These are phyloP conservation scores for Psococerastis gibbosa DNA, from an alignment of 2,888 invertebrate species.

Conservation along the genomic window DNA sequence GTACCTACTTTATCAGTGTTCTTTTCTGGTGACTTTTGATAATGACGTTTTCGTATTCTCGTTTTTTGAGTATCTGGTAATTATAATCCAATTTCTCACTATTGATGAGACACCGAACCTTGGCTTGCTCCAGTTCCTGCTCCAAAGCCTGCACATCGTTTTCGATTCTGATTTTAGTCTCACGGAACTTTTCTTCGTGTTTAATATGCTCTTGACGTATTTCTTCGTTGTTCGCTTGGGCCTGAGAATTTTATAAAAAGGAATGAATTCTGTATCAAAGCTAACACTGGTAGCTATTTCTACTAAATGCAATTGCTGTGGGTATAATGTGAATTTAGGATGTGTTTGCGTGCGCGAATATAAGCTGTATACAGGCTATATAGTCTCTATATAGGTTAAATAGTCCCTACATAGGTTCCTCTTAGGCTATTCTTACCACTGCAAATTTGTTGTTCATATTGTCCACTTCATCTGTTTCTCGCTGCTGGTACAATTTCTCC, in stretches of 20 bases:
- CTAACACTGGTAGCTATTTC: no score
- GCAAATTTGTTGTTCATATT: slow-evolving; percentile 40
- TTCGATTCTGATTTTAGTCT: slow-evolving; percentile 22
- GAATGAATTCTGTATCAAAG: neutral
- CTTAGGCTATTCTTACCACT: no score
- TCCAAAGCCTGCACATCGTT: slow-evolving; percentile 37
- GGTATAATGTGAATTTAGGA: no score
- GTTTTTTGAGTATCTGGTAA: slow-evolving; percentile 65
- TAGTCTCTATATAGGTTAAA: no score
- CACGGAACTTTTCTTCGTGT: slow-evolving; percentile 50
- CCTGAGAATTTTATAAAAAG: no score
- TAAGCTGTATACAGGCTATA: no score
- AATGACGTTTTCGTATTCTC: slow-evolving; percentile 71
- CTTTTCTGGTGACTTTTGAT: slow-evolving; percentile 62
- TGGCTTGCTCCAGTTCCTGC: slow-evolving; percentile 56
- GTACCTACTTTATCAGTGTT: slow-evolving; percentile 40
- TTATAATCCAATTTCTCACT: slow-evolving; percentile 83
- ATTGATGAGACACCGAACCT: slow-evolving; percentile 64
- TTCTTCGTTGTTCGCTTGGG: slow-evolving; percentile 36
- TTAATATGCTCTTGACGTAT: slow-evolving; percentile 41
- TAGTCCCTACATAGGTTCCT: no score
- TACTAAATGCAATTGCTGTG: no score
- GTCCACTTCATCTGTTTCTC: slow-evolving; percentile 40
- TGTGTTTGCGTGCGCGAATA: no score
- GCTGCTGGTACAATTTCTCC: slow-evolving; percentile 45